These are phyloP conservation scores for Pangasianodon hypophthalmus DNA, from an alignment of 2,113 vertebrate species.

Conservation along the genomic window DNA sequence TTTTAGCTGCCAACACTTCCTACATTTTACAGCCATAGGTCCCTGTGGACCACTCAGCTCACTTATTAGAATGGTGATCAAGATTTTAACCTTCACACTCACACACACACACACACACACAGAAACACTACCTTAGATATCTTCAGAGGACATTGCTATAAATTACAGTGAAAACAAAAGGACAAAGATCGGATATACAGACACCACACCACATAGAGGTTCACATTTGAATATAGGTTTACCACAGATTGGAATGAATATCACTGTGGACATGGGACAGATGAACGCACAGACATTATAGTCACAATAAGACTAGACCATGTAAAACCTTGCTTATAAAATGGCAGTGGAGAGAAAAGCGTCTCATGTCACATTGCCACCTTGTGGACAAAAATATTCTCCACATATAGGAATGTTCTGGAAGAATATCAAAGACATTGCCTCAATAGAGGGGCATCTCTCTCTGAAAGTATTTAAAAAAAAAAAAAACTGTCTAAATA, in stretches of 20 bases:
- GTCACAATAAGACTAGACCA: not conserved
- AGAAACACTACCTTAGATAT: constrained; percentile 24
- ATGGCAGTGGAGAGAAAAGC: constrained; percentile 54
- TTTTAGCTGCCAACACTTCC: not conserved
- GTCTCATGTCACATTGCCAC: constrained; percentile 64
- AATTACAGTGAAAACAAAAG: constrained; percentile 38
- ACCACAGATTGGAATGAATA: constrained; percentile 34
- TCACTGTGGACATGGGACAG: constrained; percentile 19
- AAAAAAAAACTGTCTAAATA: not conserved
- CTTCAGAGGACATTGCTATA: constrained; percentile 23
- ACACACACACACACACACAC: constrained; percentile 10
- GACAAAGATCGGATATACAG: constrained; percentile 4
- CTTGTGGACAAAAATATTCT: constrained; percentile 60
- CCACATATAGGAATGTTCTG: constrained; percentile 40
- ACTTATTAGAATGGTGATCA: constrained; percentile 3
- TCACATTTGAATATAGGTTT: constrained; percentile 12
- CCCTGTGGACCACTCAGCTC: not conserved
- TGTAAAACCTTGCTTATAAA: constrained; percentile 43
- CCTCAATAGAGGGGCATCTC: not conserved
- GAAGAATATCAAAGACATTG: constrained; percentile 16
- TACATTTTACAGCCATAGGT: not conserved
- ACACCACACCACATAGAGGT: constrained; percentile 32
- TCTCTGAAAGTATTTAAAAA: not conserved
- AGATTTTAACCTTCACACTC: not conserved
- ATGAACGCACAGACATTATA: constrained; percentile 29